Evolutionary conservation across 2,797 vertebrate species (phyloP).

Genomic region (Phoebastria nigripes): DNA sequence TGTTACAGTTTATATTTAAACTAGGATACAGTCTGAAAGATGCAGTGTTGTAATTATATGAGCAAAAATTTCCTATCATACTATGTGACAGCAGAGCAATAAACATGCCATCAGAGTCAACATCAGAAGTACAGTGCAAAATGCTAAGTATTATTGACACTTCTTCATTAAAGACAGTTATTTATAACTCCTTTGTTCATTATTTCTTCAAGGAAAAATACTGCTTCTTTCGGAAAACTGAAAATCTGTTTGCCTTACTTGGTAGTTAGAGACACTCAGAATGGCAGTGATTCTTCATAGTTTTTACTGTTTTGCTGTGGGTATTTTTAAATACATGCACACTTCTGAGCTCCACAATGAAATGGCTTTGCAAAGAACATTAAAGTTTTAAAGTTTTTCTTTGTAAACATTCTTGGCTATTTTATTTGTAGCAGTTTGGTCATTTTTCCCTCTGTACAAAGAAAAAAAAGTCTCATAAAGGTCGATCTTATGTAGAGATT

Average conservation of each 20-base stretch:
- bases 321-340: neutral
- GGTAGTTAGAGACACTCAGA: neutral
- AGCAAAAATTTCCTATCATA: conserved; percentile 30
- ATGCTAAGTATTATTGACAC: neutral
- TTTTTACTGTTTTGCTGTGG: neutral
- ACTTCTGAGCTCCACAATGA: neutral
- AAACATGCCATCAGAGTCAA: neutral
- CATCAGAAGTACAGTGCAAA: neutral
- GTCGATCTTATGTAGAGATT: neutral
- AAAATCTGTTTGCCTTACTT: conserved; percentile 31
- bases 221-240: neutral
- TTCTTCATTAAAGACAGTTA: conserved; percentile 9
- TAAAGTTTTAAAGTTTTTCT: neutral
- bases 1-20: conserved; percentile 35
- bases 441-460: neutral
- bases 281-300: neutral
- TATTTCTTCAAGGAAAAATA: conserved; percentile 13
- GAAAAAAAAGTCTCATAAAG: neutral
- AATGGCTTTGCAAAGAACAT: neutral
- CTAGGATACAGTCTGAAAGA: neutral
- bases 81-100: neutral
- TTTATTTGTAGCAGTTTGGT: neutral
- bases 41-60: neutral
- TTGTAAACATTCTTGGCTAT: neutral
- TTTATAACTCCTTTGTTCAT: conserved; percentile 27